phyloP scores from a whole-genome alignment of 2,888 invertebrate genomes.

The Monopis laevigella region DNA sequence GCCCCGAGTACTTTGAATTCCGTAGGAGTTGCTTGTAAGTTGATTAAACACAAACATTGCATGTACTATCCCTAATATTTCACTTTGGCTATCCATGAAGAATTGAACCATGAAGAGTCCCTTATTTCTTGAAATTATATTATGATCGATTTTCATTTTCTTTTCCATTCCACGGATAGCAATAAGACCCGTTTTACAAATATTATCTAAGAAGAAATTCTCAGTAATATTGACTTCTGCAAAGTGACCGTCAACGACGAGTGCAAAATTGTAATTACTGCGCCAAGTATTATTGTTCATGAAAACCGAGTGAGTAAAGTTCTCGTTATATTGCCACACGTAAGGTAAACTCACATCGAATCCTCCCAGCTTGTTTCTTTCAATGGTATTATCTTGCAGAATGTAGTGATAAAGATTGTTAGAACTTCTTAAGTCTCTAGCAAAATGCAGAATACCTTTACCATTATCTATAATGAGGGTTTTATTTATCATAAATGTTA shows the following conservation, averaged over 20 bases:
- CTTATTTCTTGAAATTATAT: constrained; percentile 80
- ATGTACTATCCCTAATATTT: constrained; percentile 85
- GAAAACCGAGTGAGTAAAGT: constrained; percentile 90
- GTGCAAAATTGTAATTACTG: constrained; percentile 84
- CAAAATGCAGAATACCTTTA: constrained; percentile 87
- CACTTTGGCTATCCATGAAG: constrained; percentile 90
- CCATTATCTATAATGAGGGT: constrained; percentile 88
- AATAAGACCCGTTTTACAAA: constrained; percentile 82
- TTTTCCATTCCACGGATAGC: constrained; percentile 96
- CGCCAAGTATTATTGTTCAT: constrained; percentile 89
- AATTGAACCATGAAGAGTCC: constrained; percentile 89
- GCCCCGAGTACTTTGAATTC: constrained; percentile 38
- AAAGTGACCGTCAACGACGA: constrained; percentile 93
- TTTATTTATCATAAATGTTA: constrained; percentile 88
- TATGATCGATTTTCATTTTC: constrained; percentile 83
- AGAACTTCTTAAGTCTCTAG: constrained; percentile 92
- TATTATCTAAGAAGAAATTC: constrained; percentile 86
- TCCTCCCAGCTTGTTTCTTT: constrained; percentile 86
- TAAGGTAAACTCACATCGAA: constrained; percentile 91
- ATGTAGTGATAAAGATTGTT: constrained; percentile 98
- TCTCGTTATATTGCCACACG: constrained; percentile 95
- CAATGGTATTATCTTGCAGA: constrained; percentile 85
- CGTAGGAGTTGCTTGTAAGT: constrained; percentile 74
- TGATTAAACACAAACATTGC: constrained; percentile 84
- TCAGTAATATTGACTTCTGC: constrained; percentile 87